Evolutionary conservation across 37 sponge, comb jelly and placozoan species (phyloP), one percentile per base, ranked within the genome.

Genomic region (Amphimedon queenslandica): DNA sequence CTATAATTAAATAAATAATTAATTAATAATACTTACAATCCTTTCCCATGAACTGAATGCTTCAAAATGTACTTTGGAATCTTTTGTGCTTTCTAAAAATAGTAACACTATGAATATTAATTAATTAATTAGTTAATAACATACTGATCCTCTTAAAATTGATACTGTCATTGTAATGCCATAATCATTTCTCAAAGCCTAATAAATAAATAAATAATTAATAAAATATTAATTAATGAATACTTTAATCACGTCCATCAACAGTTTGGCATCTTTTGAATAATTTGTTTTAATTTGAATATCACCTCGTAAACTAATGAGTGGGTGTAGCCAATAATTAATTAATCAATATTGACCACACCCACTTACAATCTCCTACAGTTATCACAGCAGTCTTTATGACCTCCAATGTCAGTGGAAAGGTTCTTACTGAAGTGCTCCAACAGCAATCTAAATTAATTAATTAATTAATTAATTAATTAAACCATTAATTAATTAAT

Each of bases 121-220:
- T 37, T 5, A n/a, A 32, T 38, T 13, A 37, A 0, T 4, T 2
- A n/a, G n/a, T n/a, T n/a, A n/a, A n/a, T n/a, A n/a, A 74, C 75
- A 40, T 74, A 82, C 82, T n/a, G 82, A 82, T 53, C 82, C 82
- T 67, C 75, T 35, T 16, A 82, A 33, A 18, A 82, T 67, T 30
- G 28, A 2, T 18, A 68, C 37, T 31, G 58, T 58, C 6, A 42
- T 74, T 4, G 63, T 37, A 25, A 82, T 55, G 2, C 82, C 82
- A 43, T 29, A 66, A 0, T 55, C 36, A 51, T 21, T 0, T 18
- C 36, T 37, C 8, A 37, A 32, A 10, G 18, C 41, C 68, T 67
- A 37, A 47, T 47, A 47, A 13, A 47, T 47, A 47, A n/a, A n/a
- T n/a, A n/a, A n/a, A n/a, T n/a, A n/a, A n/a, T n/a, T n/a, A n/a